phyloP scores from a whole-genome alignment of 2,113 vertebrate genomes.

The Trinectes maculatus region DNA sequence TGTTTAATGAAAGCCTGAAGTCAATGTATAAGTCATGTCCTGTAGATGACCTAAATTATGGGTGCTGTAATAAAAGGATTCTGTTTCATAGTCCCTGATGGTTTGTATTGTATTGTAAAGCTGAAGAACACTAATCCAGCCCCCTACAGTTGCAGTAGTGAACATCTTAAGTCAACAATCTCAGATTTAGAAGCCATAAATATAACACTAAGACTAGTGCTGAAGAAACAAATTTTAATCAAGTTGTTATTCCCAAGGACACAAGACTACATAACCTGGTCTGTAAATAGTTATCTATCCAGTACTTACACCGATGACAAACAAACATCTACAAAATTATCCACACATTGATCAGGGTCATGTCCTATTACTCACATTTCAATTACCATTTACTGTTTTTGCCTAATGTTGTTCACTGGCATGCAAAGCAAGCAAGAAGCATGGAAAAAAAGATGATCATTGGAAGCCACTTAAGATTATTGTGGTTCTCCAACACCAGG shows the following conservation, averaged over 20 bases:
- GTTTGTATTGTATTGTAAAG: too few species aligned
- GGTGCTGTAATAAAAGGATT: too few species aligned
- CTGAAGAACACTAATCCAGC: too few species aligned
- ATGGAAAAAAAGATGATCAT: not conserved
- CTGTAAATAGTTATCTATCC: not conserved
- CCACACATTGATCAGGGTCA: not conserved
- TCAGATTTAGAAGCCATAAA: too few species aligned
- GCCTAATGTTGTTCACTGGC: not conserved
- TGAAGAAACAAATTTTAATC: not conserved
- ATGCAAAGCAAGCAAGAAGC: not conserved
- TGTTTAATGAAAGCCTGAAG: slow-evolving; percentile 4
- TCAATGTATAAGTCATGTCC: too few species aligned
- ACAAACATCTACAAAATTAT: not conserved
- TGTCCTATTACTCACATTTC: not conserved
- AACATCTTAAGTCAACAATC: too few species aligned
- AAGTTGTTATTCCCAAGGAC: not conserved
- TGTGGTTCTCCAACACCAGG: slow-evolving; percentile 4
- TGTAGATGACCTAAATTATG: slow-evolving; percentile 18
- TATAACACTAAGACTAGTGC: too few species aligned
- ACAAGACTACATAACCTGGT: not conserved
- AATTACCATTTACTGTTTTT: slow-evolving; percentile 7
- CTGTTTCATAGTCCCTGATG: too few species aligned
- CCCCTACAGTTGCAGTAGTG: too few species aligned
- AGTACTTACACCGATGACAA: not conserved
- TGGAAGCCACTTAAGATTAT: slow-evolving; percentile 22